phyloP scores from a whole-genome alignment of 2,888 invertebrate genomes.

The Calameuta pallipes region DNA sequence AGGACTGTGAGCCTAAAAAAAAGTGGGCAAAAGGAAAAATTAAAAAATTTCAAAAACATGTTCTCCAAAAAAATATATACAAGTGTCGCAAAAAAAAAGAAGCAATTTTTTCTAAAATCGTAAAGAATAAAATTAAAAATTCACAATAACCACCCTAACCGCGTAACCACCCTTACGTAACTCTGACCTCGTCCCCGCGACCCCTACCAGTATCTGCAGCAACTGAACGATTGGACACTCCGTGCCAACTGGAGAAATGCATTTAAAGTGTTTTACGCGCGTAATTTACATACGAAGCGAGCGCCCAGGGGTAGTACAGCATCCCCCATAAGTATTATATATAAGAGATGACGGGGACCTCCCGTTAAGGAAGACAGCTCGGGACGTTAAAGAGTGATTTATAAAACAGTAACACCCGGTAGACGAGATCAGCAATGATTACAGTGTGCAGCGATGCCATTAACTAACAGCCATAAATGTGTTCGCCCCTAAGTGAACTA shows the following conservation, averaged over 20 bases:
- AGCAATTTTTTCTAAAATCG: background rate
- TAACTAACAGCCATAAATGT: background rate
- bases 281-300: no score
- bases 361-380: no score
- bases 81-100: background rate
- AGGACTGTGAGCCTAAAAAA: constrained; percentile 41
- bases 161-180: no score
- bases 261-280: no score
- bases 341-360: no score
- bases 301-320: no score
- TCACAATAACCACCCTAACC: background rate
- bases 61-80: constrained; percentile 36
- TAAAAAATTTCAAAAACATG: constrained; percentile 5
- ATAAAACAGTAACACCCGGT: background rate
- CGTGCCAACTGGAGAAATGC: no score
- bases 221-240: no score
- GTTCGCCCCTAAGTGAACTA: background rate
- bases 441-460: background rate
- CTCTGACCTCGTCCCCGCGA: no score
- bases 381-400: background rate
- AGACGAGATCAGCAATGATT: background rate
- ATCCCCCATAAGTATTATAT: no score
- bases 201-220: no score
- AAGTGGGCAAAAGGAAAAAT: constrained; percentile 8
- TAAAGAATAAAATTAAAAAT: background rate